Base-by-base conservation (phyloP, 1,140 invertebrate genomes). In the Drosophila equinoxialis region DNA sequence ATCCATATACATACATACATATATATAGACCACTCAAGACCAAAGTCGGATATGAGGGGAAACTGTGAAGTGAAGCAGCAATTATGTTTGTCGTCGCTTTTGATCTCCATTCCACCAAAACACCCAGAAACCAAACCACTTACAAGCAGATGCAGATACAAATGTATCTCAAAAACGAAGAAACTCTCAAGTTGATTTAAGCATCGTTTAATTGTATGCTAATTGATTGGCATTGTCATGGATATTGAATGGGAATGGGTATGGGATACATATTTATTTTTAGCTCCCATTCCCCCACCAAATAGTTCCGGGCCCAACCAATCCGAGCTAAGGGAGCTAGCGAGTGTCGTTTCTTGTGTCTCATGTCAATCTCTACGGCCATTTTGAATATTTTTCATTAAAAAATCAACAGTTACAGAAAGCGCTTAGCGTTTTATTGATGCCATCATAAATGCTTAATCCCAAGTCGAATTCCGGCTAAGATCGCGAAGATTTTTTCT, bases 141-240 rank as follows among this genome's bases (percentile, higher is more conserved):
- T 76, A 67, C 37, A 39, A 39, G 8, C 37, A 60, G 17, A 14
- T 20, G 17, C 63, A 67, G 57, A 30, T 58, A 20, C 41, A 66
- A 48, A 59, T 74, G 35, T 39, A 57, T 61, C 48, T 74, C 39
- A 35, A 37, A 33, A 51, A 51, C 17, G 6, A 23, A 6, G 30
- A 30, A 30, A 51, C 20, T 51, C 65, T 74, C 65, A 66, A 82
- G 76, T 68, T 77, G 84, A 87, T 89, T 90, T 89, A 81, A 84
- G 81, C 77, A 89, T 78, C 72, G 78, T 87, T 89, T 89, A 89
- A 89, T 89, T 90, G 85, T 89, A 89, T 89, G 85, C 84, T 89
- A 89, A 89, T 89, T 89, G 84, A 90, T 90, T 74, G 76, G 67
- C 75, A 70, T 69, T 74, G 86, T 81, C 84, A 80, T 51, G 17